phyloP scores from a whole-genome alignment of 1,140 invertebrate genomes.

The Tetragnatha versicolor region DNA sequence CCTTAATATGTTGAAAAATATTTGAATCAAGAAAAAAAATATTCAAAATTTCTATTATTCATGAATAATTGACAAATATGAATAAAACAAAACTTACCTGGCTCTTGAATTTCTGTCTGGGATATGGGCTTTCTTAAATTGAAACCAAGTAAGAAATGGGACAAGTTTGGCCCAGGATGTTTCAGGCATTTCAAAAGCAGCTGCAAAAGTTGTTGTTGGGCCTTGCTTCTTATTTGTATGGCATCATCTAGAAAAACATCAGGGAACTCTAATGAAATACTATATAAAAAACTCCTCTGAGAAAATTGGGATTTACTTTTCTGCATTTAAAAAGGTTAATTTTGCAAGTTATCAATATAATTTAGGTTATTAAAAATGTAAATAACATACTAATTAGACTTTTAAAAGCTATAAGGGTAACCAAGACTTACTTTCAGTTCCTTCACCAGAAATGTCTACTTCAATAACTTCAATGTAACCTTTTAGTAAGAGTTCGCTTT shows the following conservation, averaged over 20 bases:
- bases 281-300: too few relatives aligned
- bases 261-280: too few relatives aligned
- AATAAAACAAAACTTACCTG: slow-evolving; percentile 59
- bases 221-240: slow-evolving; percentile 21
- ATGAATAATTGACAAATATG: not conserved
- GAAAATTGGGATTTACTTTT: too few relatives aligned
- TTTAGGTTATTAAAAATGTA: not conserved
- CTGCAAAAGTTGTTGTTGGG: slow-evolving; percentile 69
- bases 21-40: not conserved
- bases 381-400: too few relatives aligned
- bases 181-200: slow-evolving; percentile 78
- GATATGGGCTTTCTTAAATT: slow-evolving; percentile 69
- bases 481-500: slow-evolving; percentile 69
- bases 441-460: slow-evolving; percentile 67
- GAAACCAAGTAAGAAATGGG: slow-evolving; percentile 89
- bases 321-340: not conserved
- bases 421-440: slow-evolving; percentile 13
- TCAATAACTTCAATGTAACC: slow-evolving; percentile 90
- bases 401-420: not conserved
- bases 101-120: slow-evolving; percentile 66
- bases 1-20: too few relatives aligned
- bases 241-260: slow-evolving; percentile 3
- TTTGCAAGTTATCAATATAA: not conserved
- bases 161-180: slow-evolving; percentile 80
- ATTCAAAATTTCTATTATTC: not conserved